Evolutionary conservation across 2,888 invertebrate species (phyloP).

Genomic region (Diabrotica balteata): DNA sequence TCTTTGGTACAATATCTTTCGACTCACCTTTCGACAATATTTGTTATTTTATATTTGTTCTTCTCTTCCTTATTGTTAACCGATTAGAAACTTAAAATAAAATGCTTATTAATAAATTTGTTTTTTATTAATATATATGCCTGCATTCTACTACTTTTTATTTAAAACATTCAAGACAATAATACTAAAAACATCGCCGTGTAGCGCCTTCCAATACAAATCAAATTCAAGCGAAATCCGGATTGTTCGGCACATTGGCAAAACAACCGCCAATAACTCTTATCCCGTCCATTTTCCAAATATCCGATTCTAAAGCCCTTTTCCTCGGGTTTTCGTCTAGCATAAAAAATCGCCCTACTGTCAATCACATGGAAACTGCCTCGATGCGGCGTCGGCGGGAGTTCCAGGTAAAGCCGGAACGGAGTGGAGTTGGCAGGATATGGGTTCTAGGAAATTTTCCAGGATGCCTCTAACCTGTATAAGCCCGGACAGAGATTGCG

Average conservation of each 20-base stretch:
- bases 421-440: slow-evolving; percentile 19
- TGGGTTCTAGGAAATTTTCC: slow-evolving; percentile 27
- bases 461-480: slow-evolving; percentile 23
- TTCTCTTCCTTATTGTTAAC: too few species aligned
- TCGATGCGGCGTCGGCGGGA: not conserved
- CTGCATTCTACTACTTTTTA: too few species aligned
- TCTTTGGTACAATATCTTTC: too few species aligned
- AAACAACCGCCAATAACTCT: slow-evolving; percentile 13
- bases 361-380: slow-evolving; percentile 21
- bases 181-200: too few species aligned
- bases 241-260: slow-evolving; percentile 2
- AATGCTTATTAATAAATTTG: too few species aligned
- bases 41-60: too few species aligned
- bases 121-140: too few species aligned
- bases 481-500: slow-evolving; percentile 29
- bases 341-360: slow-evolving; percentile 21
- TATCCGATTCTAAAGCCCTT: slow-evolving; percentile 9
- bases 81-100: too few species aligned
- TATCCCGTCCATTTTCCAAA: slow-evolving; percentile 8
- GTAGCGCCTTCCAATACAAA: not conserved
- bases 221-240: slow-evolving; percentile 5
- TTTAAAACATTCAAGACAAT: too few species aligned
- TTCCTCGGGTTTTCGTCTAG: slow-evolving; percentile 17
- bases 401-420: slow-evolving; percentile 24
- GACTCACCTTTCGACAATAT: too few species aligned